A percentile compares a stretch with the other conserved stretches of the same genome.
Evolutionary conservation across 35 echinoderm and acorn worm species (phyloP).

Genomic region (Chiridota heheva): DNA sequence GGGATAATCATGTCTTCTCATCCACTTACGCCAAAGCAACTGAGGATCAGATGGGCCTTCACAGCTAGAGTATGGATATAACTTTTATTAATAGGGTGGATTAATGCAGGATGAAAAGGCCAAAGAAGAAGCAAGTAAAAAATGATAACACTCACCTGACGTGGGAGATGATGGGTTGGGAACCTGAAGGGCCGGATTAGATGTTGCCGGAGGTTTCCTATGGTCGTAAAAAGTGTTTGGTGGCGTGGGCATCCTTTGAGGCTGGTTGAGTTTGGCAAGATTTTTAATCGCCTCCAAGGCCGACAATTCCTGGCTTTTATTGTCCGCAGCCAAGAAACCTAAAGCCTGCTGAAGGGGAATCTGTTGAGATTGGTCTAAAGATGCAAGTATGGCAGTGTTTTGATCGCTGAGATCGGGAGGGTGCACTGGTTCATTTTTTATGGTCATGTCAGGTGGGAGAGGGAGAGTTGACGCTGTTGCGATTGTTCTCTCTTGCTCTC

Average conservation of each 20-base stretch:
- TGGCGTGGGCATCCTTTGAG: not conserved
- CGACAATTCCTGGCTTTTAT: conserved; percentile 39
- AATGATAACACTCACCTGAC: conserved; percentile 2
- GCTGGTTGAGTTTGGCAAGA: conserved; percentile 44
- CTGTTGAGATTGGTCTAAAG: too few relatives aligned
- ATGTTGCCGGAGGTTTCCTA: conserved; percentile 16
- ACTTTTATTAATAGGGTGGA: too few relatives aligned
- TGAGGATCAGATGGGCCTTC: too few relatives aligned
- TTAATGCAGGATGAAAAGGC: not conserved
- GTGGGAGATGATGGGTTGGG: conserved; percentile 31
- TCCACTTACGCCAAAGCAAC: too few relatives aligned
- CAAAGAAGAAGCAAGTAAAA: not conserved
- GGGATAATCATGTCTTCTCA: too few relatives aligned
- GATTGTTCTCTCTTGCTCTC: conserved; percentile 43
- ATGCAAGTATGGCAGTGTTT: too few relatives aligned
- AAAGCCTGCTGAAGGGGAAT: conserved; percentile 27
- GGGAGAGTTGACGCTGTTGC: too few relatives aligned
- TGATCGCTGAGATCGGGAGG: too few relatives aligned
- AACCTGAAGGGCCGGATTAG: conserved; percentile 39
- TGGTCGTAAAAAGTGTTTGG: conserved; percentile 23
- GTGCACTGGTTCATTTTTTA: conserved; percentile 51
- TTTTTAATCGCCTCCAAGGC: conserved; percentile 59
- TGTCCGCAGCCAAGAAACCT: conserved; percentile 16
- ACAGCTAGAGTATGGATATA: too few relatives aligned
- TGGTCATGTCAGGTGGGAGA: conserved; percentile 41